A percentile compares a stretch with the other conserved stretches of the same genome.
phyloP scores from a whole-genome alignment of 2,113 vertebrate species.

The Lasiurus cinereus region DNA sequence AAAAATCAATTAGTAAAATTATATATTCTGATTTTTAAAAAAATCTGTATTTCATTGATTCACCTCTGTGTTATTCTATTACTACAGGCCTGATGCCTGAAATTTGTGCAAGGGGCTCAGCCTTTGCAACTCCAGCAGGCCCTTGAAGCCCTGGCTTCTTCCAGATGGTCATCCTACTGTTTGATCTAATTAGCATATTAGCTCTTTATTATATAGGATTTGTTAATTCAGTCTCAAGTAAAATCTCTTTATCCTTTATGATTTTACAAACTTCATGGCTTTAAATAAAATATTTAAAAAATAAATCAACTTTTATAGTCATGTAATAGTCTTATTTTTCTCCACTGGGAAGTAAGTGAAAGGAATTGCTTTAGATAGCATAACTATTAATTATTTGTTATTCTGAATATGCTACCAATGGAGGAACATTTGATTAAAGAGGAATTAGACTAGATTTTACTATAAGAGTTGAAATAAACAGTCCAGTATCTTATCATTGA shows the following conservation, averaged over 20 bases:
- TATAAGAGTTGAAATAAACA: not conserved
- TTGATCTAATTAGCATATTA: too few species aligned
- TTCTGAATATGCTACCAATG: not conserved
- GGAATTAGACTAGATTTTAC: not conserved
- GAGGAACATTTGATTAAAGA: conserved; percentile 38
- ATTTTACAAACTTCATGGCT: conserved; percentile 39
- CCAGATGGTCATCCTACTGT: too few species aligned
- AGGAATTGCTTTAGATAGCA: not conserved
- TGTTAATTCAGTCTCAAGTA: conserved; percentile 44
- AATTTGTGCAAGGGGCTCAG: too few species aligned
- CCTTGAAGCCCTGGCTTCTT: too few species aligned
- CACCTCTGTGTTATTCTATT: not conserved
- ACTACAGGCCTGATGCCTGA: not conserved
- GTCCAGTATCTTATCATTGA: not conserved
- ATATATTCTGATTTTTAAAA: conserved; percentile 42
- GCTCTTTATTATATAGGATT: not conserved
- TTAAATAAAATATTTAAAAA: conserved; percentile 52
- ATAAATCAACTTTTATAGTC: not conserved
- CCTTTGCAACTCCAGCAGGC: too few species aligned
- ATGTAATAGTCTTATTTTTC: conserved; percentile 16
- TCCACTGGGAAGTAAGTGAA: conserved; percentile 37
- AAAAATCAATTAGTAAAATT: conserved; percentile 47
- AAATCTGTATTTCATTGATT: conserved; percentile 58
- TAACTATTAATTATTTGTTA: not conserved
- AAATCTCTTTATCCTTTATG: conserved; percentile 21